phyloP scores from a whole-genome alignment of 2,888 invertebrate species.

The Polymixis lichenea region DNA sequence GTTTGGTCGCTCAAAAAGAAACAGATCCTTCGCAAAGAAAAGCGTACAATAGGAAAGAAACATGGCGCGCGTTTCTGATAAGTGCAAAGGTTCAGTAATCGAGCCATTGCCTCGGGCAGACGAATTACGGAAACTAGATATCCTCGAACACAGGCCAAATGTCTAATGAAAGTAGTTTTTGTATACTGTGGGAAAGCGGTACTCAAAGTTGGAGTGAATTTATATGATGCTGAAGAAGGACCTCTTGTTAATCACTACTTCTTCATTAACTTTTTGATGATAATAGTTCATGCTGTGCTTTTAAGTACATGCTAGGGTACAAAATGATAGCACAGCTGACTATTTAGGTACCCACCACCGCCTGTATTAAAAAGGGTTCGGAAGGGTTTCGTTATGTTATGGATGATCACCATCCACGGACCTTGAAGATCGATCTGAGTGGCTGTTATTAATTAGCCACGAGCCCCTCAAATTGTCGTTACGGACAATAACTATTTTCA shows the following conservation, averaged over 20 bases:
- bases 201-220: slow-evolving; percentile 37
- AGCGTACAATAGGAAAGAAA: slow-evolving; percentile 40
- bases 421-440: too few relatives aligned
- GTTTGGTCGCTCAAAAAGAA: slow-evolving; percentile 41
- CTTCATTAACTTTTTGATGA: neutral
- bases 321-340: neutral
- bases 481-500: neutral
- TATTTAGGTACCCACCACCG: neutral
- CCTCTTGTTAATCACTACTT: neutral
- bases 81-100: slow-evolving; percentile 59
- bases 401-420: too few relatives aligned
- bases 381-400: neutral
- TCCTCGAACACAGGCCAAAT: slow-evolving; percentile 48
- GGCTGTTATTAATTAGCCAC: neutral
- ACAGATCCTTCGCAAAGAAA: slow-evolving; percentile 37
- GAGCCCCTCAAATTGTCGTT: neutral
- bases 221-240: neutral
- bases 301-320: too few relatives aligned
- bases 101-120: slow-evolving; percentile 57
- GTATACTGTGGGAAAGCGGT: slow-evolving; percentile 19
- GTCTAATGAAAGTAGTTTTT: slow-evolving; percentile 62
- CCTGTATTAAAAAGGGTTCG: neutral
- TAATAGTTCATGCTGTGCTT: neutral
- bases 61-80: slow-evolving; percentile 38
- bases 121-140: slow-evolving; percentile 68